Evolutionary conservation across 2,113 vertebrate genomes (phyloP).

Genomic region (Phyllostomus discolor): DNA sequence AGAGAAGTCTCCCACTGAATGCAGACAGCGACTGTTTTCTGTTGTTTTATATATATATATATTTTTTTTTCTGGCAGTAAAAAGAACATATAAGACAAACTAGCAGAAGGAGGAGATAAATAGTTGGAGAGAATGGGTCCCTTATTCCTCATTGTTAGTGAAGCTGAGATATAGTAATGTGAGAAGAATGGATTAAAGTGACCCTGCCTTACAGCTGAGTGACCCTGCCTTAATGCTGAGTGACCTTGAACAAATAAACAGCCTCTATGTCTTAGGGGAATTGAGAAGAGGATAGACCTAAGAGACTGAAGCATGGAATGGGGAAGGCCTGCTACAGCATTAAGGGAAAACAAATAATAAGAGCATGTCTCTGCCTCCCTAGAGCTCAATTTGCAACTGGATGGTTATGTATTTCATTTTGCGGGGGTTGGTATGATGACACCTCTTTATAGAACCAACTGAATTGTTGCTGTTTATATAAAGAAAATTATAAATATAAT

Average conservation of each 20-base stretch:
- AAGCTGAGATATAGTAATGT: neutral
- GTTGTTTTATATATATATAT: neutral
- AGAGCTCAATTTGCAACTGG: neutral
- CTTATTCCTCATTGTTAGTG: neutral
- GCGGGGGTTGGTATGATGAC: no score
- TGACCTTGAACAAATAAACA: neutral
- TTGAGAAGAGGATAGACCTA: neutral
- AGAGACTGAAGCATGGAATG: neutral
- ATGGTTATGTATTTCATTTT: neutral
- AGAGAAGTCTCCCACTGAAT: neutral
- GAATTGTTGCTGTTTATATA: neutral
- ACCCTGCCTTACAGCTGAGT: neutral
- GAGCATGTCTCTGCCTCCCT: neutral
- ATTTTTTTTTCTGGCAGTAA: neutral
- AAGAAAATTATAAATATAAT: neutral
- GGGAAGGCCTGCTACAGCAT: neutral
- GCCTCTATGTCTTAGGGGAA: neutral
- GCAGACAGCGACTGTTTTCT: neutral
- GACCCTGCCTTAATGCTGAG: neutral
- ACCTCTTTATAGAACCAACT: neutral
- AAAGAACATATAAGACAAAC: neutral
- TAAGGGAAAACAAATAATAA: neutral
- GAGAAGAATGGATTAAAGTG: neutral
- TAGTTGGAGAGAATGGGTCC: neutral
- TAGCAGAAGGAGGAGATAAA: neutral